These are phyloP conservation scores for Anagyrus pseudococci DNA, from an alignment of 2,888 invertebrate species.

Conservation along the genomic window DNA sequence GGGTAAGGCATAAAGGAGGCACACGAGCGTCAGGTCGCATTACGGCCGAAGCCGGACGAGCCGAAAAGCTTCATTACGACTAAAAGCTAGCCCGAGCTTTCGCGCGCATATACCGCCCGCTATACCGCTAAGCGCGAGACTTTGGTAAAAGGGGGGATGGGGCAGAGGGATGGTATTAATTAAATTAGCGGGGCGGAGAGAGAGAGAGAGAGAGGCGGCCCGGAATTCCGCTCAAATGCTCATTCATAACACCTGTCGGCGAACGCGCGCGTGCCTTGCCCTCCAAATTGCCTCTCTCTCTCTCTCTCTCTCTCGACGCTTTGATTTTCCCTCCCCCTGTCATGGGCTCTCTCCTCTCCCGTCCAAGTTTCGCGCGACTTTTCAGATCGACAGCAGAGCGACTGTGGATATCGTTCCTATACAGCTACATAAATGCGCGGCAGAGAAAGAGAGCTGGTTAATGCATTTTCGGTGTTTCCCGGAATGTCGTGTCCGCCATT, in stretches of 20 bases:
- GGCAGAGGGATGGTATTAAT: constrained; percentile 51
- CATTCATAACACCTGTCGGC: constrained; percentile 58
- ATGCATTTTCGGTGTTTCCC: too few species aligned
- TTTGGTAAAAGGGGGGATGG: background rate
- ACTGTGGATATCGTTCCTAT: too few species aligned
- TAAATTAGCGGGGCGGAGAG: constrained; percentile 57
- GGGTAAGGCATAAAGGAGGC: background rate
- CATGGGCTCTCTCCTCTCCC: too few species aligned
- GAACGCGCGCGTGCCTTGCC: constrained; percentile 9
- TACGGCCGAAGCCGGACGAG: background rate
- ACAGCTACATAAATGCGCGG: too few species aligned
- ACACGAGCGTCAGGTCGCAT: background rate
- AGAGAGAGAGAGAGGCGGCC: constrained; percentile 49
- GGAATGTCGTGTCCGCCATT: too few species aligned
- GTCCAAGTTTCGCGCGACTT: too few species aligned
- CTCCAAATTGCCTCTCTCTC: constrained; percentile 3
- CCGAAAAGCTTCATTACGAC: constrained; percentile 22
- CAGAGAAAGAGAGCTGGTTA: too few species aligned
- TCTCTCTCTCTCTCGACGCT: background rate
- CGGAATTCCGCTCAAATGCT: constrained; percentile 55
- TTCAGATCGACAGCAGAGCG: too few species aligned
- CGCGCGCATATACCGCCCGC: background rate
- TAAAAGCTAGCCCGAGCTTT: constrained; percentile 2
- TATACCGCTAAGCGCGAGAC: too few species aligned
- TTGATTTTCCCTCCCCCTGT: background rate